These are phyloP conservation scores for Liopterus haemorrhoidalis DNA, from an alignment of 2,888 invertebrate species.

Conservation along the genomic window DNA sequence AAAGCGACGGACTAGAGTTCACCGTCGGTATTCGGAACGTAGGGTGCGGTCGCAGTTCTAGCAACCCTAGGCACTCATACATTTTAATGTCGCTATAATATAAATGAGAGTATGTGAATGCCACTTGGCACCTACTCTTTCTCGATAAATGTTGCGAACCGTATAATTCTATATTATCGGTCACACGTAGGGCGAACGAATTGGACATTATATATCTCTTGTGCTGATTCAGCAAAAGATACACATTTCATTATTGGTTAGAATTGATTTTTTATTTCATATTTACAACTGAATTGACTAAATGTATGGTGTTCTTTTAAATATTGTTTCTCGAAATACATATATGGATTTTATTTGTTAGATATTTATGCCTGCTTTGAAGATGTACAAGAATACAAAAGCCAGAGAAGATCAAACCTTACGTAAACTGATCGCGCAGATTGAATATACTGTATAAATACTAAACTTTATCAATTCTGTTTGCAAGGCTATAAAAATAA, in stretches of 20 bases:
- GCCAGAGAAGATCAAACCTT: too few relatives aligned
- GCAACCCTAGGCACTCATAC: conserved; percentile 15
- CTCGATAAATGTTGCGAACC: conserved; percentile 22
- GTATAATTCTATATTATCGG: conserved; percentile 25
- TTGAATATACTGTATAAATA: too few relatives aligned
- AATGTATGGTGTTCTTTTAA: too few relatives aligned
- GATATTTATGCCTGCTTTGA: too few relatives aligned
- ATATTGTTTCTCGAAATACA: too few relatives aligned
- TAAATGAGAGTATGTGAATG: conserved; percentile 23
- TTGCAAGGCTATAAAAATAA: too few relatives aligned
- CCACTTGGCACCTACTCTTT: conserved; percentile 20
- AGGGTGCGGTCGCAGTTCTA: not conserved
- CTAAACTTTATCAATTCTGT: too few relatives aligned
- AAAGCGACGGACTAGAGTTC: not conserved
- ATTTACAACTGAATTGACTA: not conserved
- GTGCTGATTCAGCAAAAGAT: conserved; percentile 12
- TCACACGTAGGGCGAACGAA: conserved; percentile 21
- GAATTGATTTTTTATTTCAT: not conserved
- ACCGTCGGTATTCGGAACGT: not conserved
- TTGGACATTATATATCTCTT: conserved; percentile 22
- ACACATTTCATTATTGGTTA: conserved; percentile 21
- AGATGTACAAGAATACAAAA: too few relatives aligned
- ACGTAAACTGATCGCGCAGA: too few relatives aligned
- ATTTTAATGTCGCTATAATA: conserved; percentile 24
- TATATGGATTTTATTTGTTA: too few relatives aligned